Evolutionary conservation across 2,113 vertebrate genomes (phyloP), one percentile per base, ranked within the genome.

Genomic region (Prunella himalayana): DNA sequence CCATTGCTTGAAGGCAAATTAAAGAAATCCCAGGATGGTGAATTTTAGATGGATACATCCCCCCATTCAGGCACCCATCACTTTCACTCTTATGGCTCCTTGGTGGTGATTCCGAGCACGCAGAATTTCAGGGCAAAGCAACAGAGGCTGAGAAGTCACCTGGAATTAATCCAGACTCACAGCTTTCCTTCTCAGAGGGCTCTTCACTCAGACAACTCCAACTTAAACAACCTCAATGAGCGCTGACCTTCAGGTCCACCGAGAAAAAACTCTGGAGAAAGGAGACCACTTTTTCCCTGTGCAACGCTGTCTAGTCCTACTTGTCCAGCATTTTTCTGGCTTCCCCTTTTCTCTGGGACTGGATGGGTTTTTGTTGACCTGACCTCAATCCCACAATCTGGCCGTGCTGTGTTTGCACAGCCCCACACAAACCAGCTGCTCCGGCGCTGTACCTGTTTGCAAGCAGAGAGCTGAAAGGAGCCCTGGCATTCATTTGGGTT

Each of bases 91-190:
- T 22, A n/a, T 1, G n/a, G 83, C 60, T 94, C 71, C 47, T 61
- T 4, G 0, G 0, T 15, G 16, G 65, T 7, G 16, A 76, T 21
- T 47, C 79, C 0, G 0, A 70, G 71, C 76, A 83, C 0, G 1
- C 0, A 6, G 35, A 47, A 53, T 57, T 69, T 61, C 66, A 86
- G 59, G 30, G 31, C 66, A 70, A 73, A 76, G 53, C 60, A 79
- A 42, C 2, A 56, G 33, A 56, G 50, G 59, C 59, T 14, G 6
- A 91, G 60, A 91, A 91, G 28, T 37, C 66, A 56, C 54, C 31
- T 86, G 82, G 76, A 90, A 83, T 45, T 50, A 81, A 90, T 71
- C 68, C 68, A 75, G 64, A 42, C 22, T 84, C 53, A 11, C 49
- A 91, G 50, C 30, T 92, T 86, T 88, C 51, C 82, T 88, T 77